Percentiles rank a stretch among this genome's conserved stretches.
Conservation (phyloP, 2,888 invertebrate genomes). For the Aspidiotus rigidus region DNA sequence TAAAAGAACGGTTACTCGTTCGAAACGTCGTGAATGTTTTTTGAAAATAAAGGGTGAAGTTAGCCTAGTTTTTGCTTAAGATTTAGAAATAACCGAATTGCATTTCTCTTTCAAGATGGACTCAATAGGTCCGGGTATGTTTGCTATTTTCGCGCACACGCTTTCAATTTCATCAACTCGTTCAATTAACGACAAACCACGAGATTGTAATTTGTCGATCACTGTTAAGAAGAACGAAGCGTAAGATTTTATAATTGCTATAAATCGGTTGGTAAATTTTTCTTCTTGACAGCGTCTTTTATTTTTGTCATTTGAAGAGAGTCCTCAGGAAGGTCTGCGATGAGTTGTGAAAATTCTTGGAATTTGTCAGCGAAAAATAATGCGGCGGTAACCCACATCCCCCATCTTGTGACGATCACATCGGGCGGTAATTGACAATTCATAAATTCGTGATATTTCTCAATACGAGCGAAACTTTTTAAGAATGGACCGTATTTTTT, state of each 20-base stretch:
- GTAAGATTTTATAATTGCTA: background rate
- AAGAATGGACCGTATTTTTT: too few species aligned
- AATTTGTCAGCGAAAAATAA: constrained; percentile 5
- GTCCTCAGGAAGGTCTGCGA: constrained; percentile 5
- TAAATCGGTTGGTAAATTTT: background rate
- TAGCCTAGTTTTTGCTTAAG: too few species aligned
- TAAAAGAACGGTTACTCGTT: too few species aligned
- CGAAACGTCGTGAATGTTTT: too few species aligned
- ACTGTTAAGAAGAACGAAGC: background rate
- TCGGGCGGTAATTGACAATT: too few species aligned
- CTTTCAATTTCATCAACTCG: constrained; percentile 3
- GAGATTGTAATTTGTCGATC: background rate
- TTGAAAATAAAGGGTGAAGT: too few species aligned
- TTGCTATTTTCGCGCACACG: background rate
- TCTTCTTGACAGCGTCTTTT: background rate
- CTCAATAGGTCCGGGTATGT: background rate
- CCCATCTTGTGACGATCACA: too few species aligned
- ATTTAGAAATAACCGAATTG: background rate
- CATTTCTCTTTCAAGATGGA: background rate
- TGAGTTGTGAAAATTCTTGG: background rate
- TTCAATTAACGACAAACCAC: background rate
- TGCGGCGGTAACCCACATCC: too few species aligned
- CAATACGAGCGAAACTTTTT: too few species aligned
- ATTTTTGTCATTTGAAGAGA: too few species aligned
- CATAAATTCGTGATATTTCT: too few species aligned